Evolutionary conservation across 2,797 vertebrate species (phyloP).

Genomic region (Phyllotis vaccarum): DNA sequence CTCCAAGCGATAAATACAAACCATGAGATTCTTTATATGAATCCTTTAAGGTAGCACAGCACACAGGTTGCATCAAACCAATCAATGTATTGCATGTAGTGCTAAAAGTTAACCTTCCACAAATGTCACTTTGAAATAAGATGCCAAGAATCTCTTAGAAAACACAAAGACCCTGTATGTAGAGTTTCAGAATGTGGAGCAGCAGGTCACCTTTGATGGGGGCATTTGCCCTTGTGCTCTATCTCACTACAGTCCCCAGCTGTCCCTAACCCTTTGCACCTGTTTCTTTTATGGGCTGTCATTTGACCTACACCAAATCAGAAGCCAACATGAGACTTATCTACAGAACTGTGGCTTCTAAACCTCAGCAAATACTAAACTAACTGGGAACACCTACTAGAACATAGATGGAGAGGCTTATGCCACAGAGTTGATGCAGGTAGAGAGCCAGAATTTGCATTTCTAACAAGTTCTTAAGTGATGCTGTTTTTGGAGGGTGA

Average conservation of each 20-base stretch:
- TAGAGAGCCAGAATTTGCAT: background rate
- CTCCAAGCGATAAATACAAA: background rate
- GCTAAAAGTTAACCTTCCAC: background rate
- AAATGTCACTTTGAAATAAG: conserved; percentile 19
- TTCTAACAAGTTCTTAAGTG: background rate
- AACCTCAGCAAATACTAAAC: background rate
- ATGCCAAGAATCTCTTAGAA: conserved; percentile 7
- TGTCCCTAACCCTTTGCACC: background rate
- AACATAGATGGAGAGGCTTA: background rate
- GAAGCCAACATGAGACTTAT: conserved; percentile 19
- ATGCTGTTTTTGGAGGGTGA: background rate
- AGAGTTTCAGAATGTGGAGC: background rate
- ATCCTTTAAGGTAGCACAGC: background rate
- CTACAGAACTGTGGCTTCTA: conserved; percentile 1
- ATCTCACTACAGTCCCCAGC: background rate
- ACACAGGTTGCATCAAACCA: background rate
- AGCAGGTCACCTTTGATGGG: background rate
- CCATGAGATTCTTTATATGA: background rate
- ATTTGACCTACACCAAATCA: background rate
- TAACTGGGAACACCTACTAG: background rate
- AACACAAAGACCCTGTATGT: background rate
- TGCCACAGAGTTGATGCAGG: background rate
- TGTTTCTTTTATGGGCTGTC: background rate
- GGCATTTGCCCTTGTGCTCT: background rate
- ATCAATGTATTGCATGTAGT: background rate